These are phyloP conservation scores for Bombycilla garrulus DNA, from an alignment of 2,113 vertebrate species.

Conservation along the genomic window DNA sequence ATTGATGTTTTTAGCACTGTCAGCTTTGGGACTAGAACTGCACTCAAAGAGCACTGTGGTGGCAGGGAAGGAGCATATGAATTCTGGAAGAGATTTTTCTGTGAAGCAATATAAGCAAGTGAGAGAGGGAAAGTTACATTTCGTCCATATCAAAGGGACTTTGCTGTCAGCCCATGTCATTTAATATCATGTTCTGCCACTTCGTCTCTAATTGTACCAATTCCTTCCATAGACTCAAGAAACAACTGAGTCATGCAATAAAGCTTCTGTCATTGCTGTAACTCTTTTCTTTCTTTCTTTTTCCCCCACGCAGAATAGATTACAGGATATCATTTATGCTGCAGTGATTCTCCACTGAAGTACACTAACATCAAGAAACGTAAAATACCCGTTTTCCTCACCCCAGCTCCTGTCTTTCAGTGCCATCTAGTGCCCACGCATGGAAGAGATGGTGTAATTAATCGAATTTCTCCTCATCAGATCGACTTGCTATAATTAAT, in stretches of 20 bases:
- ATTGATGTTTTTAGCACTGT: not conserved
- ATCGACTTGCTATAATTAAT: not conserved
- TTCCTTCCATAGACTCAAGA: not conserved
- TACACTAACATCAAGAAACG: not conserved
- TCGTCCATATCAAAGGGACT: not conserved
- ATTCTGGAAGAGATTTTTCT: not conserved
- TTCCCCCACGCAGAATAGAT: not conserved
- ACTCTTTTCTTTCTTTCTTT: not conserved
- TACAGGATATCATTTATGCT: not conserved
- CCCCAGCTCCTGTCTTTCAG: not conserved
- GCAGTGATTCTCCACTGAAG: not conserved
- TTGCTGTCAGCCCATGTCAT: rapidly evolving
- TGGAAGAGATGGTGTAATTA: not conserved
- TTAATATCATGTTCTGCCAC: not conserved
- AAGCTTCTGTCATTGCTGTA: not conserved
- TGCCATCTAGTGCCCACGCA: not conserved
- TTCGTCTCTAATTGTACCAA: not conserved
- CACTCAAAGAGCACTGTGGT: rapidly evolving
- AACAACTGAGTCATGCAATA: not conserved
- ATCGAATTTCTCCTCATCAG: not conserved
- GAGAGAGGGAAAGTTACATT: not conserved
- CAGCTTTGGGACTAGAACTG: not conserved
- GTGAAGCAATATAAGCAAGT: not conserved
- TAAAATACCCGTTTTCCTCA: rapidly evolving
- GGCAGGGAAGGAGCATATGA: not conserved